These are phyloP conservation scores for Phortica variegata DNA, from an alignment of 1,140 invertebrate species.

Conservation along the genomic window DNA sequence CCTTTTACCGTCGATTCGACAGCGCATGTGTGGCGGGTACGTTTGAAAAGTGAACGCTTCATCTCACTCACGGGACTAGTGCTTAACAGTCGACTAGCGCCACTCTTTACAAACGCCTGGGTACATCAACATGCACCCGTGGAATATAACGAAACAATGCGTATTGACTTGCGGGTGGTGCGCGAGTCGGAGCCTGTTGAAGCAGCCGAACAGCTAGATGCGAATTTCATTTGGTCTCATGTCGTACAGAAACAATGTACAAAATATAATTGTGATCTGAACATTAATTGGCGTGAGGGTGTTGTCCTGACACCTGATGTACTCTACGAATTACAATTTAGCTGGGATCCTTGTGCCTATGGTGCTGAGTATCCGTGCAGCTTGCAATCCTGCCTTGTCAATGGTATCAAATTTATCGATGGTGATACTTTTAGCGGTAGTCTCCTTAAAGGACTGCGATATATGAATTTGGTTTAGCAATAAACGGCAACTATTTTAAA, in stretches of 20 bases:
- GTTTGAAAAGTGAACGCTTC: constrained; percentile 39
- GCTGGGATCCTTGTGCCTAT: constrained; percentile 35
- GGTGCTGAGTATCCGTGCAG: constrained; percentile 53
- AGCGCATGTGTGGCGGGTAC: constrained; percentile 27
- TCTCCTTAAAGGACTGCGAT: constrained; percentile 46
- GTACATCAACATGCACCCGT: constrained; percentile 14
- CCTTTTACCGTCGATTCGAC: constrained; percentile 43
- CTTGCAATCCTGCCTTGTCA: constrained; percentile 34
- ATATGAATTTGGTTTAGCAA: constrained; percentile 42
- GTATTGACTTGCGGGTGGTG: constrained; percentile 33
- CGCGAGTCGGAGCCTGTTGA: neutral
- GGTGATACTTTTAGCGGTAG: constrained; percentile 39
- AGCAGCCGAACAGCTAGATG: neutral
- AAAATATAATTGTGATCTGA: constrained; percentile 51
- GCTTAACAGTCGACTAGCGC: constrained; percentile 43
- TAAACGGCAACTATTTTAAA: too few species aligned
- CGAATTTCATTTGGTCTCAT: constrained; percentile 33
- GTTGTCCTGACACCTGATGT: constrained; percentile 45
- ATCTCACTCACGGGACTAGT: constrained; percentile 43
- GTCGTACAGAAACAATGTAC: constrained; percentile 34
- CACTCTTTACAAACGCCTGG: constrained; percentile 25
- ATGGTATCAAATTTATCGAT: constrained; percentile 44
- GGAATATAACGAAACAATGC: constrained; percentile 42
- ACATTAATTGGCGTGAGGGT: constrained; percentile 36
- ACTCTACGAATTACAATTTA: constrained; percentile 35